phyloP scores from a whole-genome alignment of 2,888 invertebrate genomes.

The Aphidius colemani region DNA sequence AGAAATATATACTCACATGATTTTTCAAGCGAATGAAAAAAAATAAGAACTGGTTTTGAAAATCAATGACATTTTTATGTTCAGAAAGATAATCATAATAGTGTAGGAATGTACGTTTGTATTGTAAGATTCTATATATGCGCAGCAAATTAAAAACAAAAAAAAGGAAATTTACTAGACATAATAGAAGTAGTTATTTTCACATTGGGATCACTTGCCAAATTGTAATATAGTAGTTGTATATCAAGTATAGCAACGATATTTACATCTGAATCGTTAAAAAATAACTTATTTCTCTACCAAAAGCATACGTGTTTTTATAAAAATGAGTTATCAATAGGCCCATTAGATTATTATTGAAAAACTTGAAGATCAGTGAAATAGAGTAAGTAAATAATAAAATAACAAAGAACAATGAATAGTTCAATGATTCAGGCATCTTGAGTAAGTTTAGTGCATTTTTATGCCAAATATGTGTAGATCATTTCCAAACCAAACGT shows the following conservation, averaged over 20 bases:
- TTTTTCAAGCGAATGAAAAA: no score
- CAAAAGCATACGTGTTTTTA: slow-evolving; percentile 46
- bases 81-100: not conserved
- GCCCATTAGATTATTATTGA: slow-evolving; percentile 46
- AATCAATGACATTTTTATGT: no score
- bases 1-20: no score
- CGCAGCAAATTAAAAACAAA: slow-evolving; percentile 9
- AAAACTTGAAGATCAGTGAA: not conserved
- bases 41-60: no score
- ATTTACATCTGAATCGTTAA: slow-evolving; percentile 56
- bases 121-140: slow-evolving; percentile 16
- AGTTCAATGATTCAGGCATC: slow-evolving; percentile 31
- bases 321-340: slow-evolving; percentile 53
- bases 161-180: slow-evolving; percentile 8
- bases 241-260: slow-evolving; percentile 25
- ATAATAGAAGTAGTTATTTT: slow-evolving; percentile 22
- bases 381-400: not conserved
- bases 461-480: slow-evolving; percentile 57
- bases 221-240: slow-evolving; percentile 42
- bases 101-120: not conserved
- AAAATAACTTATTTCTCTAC: slow-evolving; percentile 13
- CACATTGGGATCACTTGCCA: slow-evolving; percentile 33
- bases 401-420: slow-evolving; percentile 1
- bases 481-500: slow-evolving; percentile 37
- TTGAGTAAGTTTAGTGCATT: slow-evolving; percentile 50